Conservation (phyloP, 2,113 vertebrate genomes). For the Dipodomys merriami region DNA sequence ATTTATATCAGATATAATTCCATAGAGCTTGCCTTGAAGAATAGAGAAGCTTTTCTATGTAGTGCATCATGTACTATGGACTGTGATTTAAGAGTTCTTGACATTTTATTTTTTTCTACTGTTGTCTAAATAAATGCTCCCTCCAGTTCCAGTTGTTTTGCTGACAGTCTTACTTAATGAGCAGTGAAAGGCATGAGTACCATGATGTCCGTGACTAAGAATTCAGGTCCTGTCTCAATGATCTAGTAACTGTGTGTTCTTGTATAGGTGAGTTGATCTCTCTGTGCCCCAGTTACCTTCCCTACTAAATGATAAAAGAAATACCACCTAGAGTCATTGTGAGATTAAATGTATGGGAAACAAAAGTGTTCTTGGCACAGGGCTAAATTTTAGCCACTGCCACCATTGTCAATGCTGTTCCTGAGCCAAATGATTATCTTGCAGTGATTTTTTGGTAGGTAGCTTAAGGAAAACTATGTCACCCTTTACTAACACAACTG, state of each 20-base stretch:
- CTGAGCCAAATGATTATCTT: background rate
- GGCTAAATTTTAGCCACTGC: background rate
- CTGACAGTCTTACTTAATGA: background rate
- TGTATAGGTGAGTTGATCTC: background rate
- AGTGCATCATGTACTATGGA: background rate
- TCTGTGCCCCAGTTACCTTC: background rate
- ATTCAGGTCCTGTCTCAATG: background rate
- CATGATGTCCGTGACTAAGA: background rate
- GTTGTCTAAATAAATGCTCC: background rate
- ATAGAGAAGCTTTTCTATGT: background rate
- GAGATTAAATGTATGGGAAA: background rate
- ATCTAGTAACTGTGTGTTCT: background rate
- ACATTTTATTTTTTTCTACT: background rate
- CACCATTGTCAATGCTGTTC: background rate
- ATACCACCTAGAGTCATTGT: background rate
- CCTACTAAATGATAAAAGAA: background rate
- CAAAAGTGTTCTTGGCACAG: background rate
- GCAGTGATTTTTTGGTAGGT: background rate
- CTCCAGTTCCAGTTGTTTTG: background rate
- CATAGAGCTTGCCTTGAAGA: background rate
- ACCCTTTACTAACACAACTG: background rate
- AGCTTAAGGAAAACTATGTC: background rate
- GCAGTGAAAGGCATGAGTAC: background rate
- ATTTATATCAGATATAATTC: constrained; percentile 16
- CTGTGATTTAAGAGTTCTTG: background rate